Percentiles rank a stretch among this genome's conserved stretches.
These are phyloP conservation scores for Labeo rohita DNA, from an alignment of 2,113 vertebrate species.

Conservation along the genomic window DNA sequence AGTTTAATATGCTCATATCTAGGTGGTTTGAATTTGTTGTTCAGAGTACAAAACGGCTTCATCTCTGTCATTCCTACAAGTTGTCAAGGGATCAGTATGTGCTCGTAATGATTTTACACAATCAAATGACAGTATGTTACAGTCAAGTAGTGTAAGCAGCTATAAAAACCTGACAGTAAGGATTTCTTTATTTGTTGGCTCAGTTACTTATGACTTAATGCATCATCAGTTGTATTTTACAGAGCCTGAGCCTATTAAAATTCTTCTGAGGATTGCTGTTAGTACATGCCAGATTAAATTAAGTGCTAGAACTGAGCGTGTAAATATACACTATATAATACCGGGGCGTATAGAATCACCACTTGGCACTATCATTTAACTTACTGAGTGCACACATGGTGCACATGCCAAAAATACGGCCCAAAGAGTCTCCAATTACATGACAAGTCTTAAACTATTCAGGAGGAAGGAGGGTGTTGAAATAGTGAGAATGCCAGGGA, in stretches of 20 bases:
- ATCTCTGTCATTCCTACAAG: too few relatives aligned
- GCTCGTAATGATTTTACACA: too few relatives aligned
- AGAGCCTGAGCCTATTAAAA: background rate
- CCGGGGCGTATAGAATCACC: background rate
- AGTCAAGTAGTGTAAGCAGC: background rate
- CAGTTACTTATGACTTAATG: background rate
- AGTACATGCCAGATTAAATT: background rate
- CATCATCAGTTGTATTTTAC: background rate
- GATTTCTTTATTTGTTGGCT: background rate
- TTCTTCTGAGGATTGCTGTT: background rate
- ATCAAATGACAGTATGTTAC: background rate
- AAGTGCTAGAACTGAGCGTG: background rate
- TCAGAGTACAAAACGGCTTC: too few relatives aligned
- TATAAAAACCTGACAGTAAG: background rate
- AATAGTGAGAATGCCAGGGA: constrained; percentile 39
- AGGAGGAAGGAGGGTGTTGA: constrained; percentile 33
- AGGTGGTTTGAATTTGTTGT: too few relatives aligned
- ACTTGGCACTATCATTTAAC: constrained; percentile 17
- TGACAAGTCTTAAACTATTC: constrained; percentile 6
- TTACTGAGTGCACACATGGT: constrained; percentile 4
- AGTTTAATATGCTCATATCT: too few relatives aligned
- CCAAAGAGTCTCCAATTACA: constrained; percentile 29
- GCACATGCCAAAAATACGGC: constrained; percentile 45
- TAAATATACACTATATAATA: constrained; percentile 9
- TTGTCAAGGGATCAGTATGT: too few relatives aligned